Evolutionary conservation across 2,797 vertebrate genomes (phyloP).

Genomic region (Argentina silus): DNA sequence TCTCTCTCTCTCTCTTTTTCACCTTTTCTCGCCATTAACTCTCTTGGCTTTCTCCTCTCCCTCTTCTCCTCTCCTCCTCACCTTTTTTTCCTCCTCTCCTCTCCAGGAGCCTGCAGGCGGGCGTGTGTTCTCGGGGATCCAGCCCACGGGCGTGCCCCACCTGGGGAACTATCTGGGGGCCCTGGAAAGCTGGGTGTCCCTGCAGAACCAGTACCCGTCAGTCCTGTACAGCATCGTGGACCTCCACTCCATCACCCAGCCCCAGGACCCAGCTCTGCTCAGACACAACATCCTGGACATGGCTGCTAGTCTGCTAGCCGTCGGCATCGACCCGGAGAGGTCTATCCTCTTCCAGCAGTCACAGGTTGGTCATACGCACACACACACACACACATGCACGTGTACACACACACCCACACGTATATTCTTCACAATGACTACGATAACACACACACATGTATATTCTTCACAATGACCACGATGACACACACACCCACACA

Average conservation of each 20-base stretch:
- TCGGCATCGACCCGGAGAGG: conserved; percentile 87
- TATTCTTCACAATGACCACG: background rate
- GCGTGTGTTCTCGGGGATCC: conserved; percentile 92
- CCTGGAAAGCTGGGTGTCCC: conserved; percentile 88
- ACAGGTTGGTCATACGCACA: conserved; percentile 72
- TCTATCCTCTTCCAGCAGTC: conserved; percentile 93
- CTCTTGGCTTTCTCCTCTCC: background rate
- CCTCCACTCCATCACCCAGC: conserved; percentile 91
- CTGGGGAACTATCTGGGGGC: conserved; percentile 94
- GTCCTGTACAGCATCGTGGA: conserved; percentile 94
- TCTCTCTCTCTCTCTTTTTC: conserved; percentile 11
- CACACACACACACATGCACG: background rate
- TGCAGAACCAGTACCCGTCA: conserved; percentile 80
- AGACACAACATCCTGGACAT: conserved; percentile 86
- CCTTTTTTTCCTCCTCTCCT: background rate
- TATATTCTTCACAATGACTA: background rate
- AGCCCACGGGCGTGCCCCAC: conserved; percentile 92
- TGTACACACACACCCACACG: background rate
- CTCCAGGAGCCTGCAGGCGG: conserved; percentile 43
- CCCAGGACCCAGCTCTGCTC: conserved; percentile 83
- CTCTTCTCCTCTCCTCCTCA: background rate
- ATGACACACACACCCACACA: background rate
- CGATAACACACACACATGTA: background rate
- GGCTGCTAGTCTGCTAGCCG: conserved; percentile 89
- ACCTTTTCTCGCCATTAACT: background rate